Percentiles rank a stretch among this genome's conserved stretches.
Evolutionary conservation across 2,888 invertebrate species (phyloP).

Genomic region (Hirudinaria manillensis): DNA sequence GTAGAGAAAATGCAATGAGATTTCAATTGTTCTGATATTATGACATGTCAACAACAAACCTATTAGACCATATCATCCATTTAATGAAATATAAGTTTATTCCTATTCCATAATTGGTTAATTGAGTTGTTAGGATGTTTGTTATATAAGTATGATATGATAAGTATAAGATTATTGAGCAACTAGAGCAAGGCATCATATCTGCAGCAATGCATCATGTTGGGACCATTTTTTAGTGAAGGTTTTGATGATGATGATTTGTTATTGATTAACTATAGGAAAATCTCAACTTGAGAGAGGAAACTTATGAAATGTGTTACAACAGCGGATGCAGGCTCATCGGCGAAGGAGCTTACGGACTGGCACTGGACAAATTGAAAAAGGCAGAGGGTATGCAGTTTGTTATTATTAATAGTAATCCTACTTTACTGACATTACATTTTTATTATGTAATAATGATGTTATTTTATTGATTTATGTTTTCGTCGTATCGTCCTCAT

Average conservation of each 20-base stretch:
- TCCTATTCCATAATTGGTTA: too few relatives aligned
- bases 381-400: slow-evolving; percentile 64
- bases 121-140: too few relatives aligned
- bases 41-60: not conserved
- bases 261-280: too few relatives aligned
- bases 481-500: not conserved
- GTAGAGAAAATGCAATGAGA: not conserved
- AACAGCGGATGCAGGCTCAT: slow-evolving; percentile 80
- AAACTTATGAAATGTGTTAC: slow-evolving; percentile 84
- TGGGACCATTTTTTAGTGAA: too few relatives aligned
- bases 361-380: slow-evolving; percentile 75
- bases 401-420: not conserved
- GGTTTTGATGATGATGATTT: too few relatives aligned
- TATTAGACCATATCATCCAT: too few relatives aligned
- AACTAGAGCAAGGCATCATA: too few relatives aligned
- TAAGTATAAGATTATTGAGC: too few relatives aligned
- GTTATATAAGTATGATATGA: too few relatives aligned
- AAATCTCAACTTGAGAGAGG: slow-evolving; percentile 45
- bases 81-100: too few relatives aligned
- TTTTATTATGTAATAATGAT: not conserved
- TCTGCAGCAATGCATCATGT: too few relatives aligned
- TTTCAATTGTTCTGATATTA: not conserved
- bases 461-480: not conserved
- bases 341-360: slow-evolving; percentile 63
- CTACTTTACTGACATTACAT: not conserved